Percentiles rank a stretch among this genome's conserved stretches.
Conservation (phyloP, 2,888 invertebrate species). For the Eremobia ochroleuca region DNA sequence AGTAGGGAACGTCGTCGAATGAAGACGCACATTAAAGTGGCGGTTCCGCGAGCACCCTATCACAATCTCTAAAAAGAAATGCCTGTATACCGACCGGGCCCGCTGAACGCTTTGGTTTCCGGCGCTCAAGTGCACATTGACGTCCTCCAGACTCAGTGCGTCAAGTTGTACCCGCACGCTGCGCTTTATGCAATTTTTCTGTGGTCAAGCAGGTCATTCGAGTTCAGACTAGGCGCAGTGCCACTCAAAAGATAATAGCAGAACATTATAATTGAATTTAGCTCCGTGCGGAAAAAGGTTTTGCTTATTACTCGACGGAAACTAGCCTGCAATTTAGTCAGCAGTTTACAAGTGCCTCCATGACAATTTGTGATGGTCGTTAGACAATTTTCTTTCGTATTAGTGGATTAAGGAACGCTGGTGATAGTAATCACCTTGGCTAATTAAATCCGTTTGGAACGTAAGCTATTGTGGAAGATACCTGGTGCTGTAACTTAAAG, state of each 20-base stretch:
- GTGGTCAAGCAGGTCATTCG: conserved; percentile 16
- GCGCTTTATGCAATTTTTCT: conserved; percentile 19
- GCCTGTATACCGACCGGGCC: too few relatives aligned
- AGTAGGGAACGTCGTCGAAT: too few relatives aligned
- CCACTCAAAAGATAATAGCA: conserved; percentile 36
- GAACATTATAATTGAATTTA: conserved; percentile 55
- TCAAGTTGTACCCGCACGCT: too few relatives aligned
- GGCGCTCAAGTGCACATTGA: too few relatives aligned
- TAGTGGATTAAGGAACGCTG: conserved; percentile 27
- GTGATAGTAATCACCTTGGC: conserved; percentile 38
- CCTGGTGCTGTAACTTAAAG: conserved; percentile 17
- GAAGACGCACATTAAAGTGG: too few relatives aligned
- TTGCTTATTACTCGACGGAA: conserved; percentile 43
- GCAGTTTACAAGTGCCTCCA: conserved; percentile 34
- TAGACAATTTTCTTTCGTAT: conserved; percentile 60
- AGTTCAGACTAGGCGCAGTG: conserved; percentile 15
- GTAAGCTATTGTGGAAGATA: conserved; percentile 36
- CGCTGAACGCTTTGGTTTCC: too few relatives aligned
- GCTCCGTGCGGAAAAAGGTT: conserved; percentile 33
- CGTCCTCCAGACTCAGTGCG: too few relatives aligned
- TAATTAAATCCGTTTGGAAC: conserved; percentile 47
- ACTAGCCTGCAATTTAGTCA: conserved; percentile 55
- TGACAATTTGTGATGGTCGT: conserved; percentile 51
- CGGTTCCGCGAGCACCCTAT: too few relatives aligned
- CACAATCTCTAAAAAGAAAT: too few relatives aligned